Conservation (phyloP, 1,140 invertebrate genomes). For the Zaprionus davidi region DNA sequence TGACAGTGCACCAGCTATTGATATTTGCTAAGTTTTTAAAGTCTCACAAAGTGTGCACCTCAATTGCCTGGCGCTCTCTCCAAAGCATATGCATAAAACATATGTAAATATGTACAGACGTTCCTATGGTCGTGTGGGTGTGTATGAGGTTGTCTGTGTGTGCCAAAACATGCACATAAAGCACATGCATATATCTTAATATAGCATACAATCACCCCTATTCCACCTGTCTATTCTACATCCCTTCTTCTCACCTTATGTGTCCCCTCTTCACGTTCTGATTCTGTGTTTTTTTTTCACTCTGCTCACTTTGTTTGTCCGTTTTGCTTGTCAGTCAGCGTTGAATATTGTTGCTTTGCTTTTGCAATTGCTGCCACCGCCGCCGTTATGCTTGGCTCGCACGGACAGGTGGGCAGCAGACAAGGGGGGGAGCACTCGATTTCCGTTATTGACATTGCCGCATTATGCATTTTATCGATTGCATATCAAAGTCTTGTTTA, state of each 20-base stretch:
- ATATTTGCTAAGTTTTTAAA: not conserved
- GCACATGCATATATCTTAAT: slow-evolving; percentile 48
- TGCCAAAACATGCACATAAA: slow-evolving; percentile 15
- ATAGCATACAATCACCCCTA: slow-evolving; percentile 35
- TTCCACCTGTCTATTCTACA: not conserved
- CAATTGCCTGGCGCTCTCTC: not conserved
- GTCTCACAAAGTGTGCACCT: not conserved
- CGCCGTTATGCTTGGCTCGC: slow-evolving; percentile 37
- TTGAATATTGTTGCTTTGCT: slow-evolving; percentile 23
- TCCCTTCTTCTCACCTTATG: not conserved
- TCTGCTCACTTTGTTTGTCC: slow-evolving; percentile 26
- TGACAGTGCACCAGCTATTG: not conserved
- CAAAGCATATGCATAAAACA: slow-evolving; percentile 24
- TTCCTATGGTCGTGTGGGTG: not conserved
- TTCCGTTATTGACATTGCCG: slow-evolving; percentile 61
- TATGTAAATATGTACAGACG: slow-evolving; percentile 14
- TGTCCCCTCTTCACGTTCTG: not conserved
- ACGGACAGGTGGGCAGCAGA: slow-evolving; percentile 3
- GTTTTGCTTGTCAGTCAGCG: slow-evolving; percentile 29
- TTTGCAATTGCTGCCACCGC: slow-evolving; percentile 30
- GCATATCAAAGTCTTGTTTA: slow-evolving; percentile 41
- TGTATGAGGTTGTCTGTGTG: not conserved
- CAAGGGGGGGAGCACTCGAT: not conserved
- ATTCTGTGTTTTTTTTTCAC: slow-evolving; percentile 15
- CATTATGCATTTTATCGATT: slow-evolving; percentile 63